phyloP scores from a whole-genome alignment of 2,113 vertebrate genomes.

The Pardalotus punctatus region DNA sequence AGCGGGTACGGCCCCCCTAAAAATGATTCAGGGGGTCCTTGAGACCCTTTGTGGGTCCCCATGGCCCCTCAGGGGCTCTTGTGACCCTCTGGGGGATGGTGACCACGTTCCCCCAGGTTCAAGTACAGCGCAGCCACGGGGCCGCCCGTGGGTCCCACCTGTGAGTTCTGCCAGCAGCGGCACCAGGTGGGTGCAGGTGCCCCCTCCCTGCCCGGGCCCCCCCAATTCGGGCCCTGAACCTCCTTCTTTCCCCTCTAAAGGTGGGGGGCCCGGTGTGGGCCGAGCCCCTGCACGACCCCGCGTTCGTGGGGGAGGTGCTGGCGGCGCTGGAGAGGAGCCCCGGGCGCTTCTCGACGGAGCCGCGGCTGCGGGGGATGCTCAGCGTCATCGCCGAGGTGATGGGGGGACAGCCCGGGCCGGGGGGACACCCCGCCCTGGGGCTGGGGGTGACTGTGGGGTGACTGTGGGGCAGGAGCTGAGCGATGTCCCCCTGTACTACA shows the following conservation, averaged over 20 bases:
- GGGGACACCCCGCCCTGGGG: not conserved
- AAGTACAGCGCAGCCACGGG: constrained; percentile 69
- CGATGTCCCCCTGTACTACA: constrained; percentile 79
- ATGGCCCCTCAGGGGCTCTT: fast-evolving
- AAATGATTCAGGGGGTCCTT: fast-evolving
- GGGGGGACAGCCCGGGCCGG: not conserved
- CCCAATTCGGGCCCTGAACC: fast-evolving
- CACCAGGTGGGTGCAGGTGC: constrained; percentile 45
- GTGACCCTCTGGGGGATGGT: too few relatives aligned
- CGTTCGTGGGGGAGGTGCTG: constrained; percentile 82
- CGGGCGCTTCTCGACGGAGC: constrained; percentile 80
- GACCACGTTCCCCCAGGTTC: not conserved
- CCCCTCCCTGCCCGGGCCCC: fast-evolving
- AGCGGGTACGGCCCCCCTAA: not conserved
- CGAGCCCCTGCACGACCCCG: constrained; percentile 81
- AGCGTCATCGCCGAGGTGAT: constrained; percentile 84
- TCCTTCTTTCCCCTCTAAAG: not conserved
- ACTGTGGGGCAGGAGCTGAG: not conserved
- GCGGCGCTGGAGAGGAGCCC: constrained; percentile 79
- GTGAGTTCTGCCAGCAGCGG: constrained; percentile 86
- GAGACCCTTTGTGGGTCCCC: not conserved
- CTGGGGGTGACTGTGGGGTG: fast-evolving
- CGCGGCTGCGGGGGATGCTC: constrained; percentile 85
- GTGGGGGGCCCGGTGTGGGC: constrained; percentile 90
- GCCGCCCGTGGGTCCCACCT: constrained; percentile 79